Evolutionary conservation across 2,113 vertebrate species (phyloP).

Genomic region (Tympanuchus pallidicinctus): DNA sequence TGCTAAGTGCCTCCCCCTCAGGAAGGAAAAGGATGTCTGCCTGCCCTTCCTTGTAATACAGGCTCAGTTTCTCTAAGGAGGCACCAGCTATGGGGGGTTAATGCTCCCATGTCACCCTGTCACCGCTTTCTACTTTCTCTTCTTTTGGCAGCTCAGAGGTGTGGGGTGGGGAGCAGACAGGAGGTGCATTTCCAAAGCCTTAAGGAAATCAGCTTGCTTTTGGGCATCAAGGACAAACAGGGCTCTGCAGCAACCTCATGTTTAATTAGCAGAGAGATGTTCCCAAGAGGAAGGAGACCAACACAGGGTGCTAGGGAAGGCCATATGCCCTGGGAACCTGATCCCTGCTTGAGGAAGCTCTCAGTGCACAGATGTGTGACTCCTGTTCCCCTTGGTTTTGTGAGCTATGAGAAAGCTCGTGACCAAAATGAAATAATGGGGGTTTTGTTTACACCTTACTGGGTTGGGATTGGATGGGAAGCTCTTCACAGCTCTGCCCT

Average conservation of each 20-base stretch:
- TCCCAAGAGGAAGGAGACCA: background rate
- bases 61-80: background rate
- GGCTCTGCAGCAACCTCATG: background rate
- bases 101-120: background rate
- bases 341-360: background rate
- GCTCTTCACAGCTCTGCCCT: background rate
- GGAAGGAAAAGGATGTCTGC: background rate
- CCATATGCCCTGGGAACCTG: background rate
- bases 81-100: background rate
- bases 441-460: rapidly evolving
- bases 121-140: background rate
- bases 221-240: background rate
- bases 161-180: background rate
- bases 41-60: background rate
- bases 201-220: background rate
- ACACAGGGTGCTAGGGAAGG: rapidly evolving
- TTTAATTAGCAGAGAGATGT: background rate
- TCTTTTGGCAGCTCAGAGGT: background rate
- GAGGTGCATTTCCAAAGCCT: background rate
- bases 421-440: background rate
- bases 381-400: background rate
- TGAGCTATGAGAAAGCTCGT: background rate
- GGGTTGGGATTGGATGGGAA: background rate
- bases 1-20: background rate
- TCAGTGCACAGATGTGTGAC: background rate